Conservation (phyloP, 2,888 invertebrate genomes). For the Ernsta delagoae region DNA sequence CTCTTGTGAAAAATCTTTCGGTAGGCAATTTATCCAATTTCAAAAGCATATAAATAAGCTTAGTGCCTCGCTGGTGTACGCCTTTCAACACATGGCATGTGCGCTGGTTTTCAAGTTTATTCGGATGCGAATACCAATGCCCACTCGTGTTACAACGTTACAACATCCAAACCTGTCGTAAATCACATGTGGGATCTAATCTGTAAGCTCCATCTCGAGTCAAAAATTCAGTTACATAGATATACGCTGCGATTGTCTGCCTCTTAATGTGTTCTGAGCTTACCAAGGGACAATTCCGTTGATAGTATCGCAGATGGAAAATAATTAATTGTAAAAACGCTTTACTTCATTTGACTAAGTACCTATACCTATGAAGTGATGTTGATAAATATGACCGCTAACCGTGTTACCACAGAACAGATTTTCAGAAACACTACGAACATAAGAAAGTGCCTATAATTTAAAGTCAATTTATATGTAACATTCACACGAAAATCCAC, state of each 20-base stretch:
- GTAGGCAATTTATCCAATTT: not conserved
- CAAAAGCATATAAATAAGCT: no score
- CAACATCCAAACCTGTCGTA: constrained; percentile 44
- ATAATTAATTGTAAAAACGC: no score
- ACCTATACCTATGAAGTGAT: no score
- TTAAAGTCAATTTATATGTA: not conserved
- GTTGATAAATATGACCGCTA: not conserved
- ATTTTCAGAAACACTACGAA: not conserved
- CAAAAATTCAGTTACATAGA: constrained; percentile 41
- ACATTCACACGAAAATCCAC: not conserved
- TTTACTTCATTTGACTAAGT: no score
- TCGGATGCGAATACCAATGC: constrained; percentile 32
- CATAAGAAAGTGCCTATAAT: not conserved
- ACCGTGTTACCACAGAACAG: not conserved
- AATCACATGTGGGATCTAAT: constrained; percentile 44
- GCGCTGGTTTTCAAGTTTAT: constrained; percentile 1
- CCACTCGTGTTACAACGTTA: constrained; percentile 42
- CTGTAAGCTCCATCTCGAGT: constrained; percentile 43
- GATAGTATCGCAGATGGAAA: not conserved
- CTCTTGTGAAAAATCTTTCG: not conserved
- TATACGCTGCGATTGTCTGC: constrained; percentile 37
- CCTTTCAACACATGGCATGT: constrained; percentile 9
- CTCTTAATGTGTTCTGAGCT: constrained; percentile 26
- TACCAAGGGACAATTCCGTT: constrained; percentile 15
- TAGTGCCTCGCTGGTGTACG: not conserved